Evolutionary conservation across 2,888 invertebrate genomes (phyloP), one percentile per base, ranked within the genome.

Genomic region (Drosophila gaucha): DNA sequence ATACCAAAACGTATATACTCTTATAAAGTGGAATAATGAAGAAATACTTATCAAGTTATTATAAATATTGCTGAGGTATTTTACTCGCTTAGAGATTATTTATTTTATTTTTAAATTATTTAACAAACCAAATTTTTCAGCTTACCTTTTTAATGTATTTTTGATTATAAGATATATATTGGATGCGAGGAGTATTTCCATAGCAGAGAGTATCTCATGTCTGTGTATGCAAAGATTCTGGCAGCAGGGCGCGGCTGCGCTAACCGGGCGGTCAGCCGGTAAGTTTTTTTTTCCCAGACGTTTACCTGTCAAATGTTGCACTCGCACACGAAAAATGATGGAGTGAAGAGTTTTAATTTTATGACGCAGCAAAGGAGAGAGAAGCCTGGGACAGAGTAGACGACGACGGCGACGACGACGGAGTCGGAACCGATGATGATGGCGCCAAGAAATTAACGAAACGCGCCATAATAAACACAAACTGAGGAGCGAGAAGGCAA

Each of bases 311-410:
- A 90, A 89, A 89, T 80, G 84, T 77, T 86, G 82, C 84, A 82
- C 82, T 82, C 82, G 80, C 85, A 75, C 73, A 80, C 80, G 86
- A 89, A 90, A 90, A 83, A 89, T 89, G 90, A 89, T 89, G 86
- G 89, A 89, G 89, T 88, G 89, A 89, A 86, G 86, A 85, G 88
- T 85, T 89, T 90, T 89, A 79, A 80, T 85, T 89, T 89, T 90
- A 89, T 90, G 89, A 89, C 89, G 86, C 86, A 82, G 90, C 88
- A 86, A 80, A 82, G 83, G 69, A 71, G 75, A 47, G 43, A 58
- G 49, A 54, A 44, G 55, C 49, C 51, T 51, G 64, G 30, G 33
- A 44, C 49, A 47, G 47, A 43, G 52, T 44, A 66, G 72, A 38
- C 30, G 54, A 39, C 24, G 31, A 8, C 16, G 57, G 43, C 74